phyloP scores from a whole-genome alignment of 2,888 invertebrate species.

The Harmothoe impar region DNA sequence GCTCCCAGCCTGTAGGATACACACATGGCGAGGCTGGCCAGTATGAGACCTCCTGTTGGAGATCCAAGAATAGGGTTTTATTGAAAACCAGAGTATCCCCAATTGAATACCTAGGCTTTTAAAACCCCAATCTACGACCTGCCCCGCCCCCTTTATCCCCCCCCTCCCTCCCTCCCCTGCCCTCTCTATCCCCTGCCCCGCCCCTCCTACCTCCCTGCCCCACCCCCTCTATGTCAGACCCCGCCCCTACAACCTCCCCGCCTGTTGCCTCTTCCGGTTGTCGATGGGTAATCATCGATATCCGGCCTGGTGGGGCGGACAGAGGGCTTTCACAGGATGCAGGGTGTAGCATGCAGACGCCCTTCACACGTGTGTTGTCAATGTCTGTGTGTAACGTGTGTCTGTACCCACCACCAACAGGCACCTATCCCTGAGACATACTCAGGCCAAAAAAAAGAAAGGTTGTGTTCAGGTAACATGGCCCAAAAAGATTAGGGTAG shows the following conservation, averaged over 20 bases:
- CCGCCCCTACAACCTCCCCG: not conserved
- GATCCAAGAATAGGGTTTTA: too few relatives aligned
- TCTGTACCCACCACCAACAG: not conserved
- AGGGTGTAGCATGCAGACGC: not conserved
- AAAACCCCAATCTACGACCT: not conserved
- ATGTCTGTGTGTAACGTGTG: not conserved
- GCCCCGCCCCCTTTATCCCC: too few relatives aligned
- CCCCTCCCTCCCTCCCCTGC: too few relatives aligned
- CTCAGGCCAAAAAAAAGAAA: too few relatives aligned
- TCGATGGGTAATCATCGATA: slow-evolving; percentile 17
- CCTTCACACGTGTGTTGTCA: not conserved
- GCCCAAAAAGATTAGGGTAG: too few relatives aligned
- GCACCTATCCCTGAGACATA: too few relatives aligned
- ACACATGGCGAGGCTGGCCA: too few relatives aligned
- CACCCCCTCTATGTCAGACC: not conserved
- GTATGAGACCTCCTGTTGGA: too few relatives aligned
- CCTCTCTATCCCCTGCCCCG: too few relatives aligned
- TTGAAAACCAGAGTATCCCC: too few relatives aligned
- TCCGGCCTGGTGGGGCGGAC: not conserved
- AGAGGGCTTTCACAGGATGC: not conserved
- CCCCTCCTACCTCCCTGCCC: not conserved
- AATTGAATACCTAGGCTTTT: not conserved
- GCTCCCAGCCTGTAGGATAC: too few relatives aligned
- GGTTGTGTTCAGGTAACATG: too few relatives aligned
- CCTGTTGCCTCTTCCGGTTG: not conserved